A percentile compares a stretch with the other conserved stretches of the same genome.
These are phyloP conservation scores for Tridacna gigas DNA, from an alignment of 2,888 invertebrate genomes.

Conservation along the genomic window DNA sequence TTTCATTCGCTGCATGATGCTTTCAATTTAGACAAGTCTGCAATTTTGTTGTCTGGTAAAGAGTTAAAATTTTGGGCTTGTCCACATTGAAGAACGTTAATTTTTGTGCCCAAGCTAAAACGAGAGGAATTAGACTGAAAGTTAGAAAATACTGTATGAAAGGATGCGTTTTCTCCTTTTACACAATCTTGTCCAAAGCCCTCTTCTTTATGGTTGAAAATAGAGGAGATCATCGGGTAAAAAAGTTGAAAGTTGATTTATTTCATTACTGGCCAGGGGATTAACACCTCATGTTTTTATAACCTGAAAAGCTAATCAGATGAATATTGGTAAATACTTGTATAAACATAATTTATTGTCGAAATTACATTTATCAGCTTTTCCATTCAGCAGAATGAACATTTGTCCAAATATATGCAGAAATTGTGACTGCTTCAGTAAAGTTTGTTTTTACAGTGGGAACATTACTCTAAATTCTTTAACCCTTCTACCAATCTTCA, in stretches of 20 bases:
- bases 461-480: not conserved
- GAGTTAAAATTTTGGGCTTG: too few relatives aligned
- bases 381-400: not conserved
- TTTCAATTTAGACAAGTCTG: too few relatives aligned
- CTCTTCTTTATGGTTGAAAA: not conserved
- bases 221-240: not conserved
- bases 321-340: conserved; percentile 11
- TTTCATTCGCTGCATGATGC: too few relatives aligned
- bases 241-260: not conserved
- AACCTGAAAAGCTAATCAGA: not conserved
- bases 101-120: too few relatives aligned
- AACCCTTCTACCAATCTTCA: too few relatives aligned
- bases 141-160: too few relatives aligned
- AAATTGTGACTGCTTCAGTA: not conserved
- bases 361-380: conserved; percentile 3
- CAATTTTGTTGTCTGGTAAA: too few relatives aligned
- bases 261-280: not conserved
- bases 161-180: not conserved
- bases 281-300: not conserved
- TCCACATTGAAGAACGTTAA: too few relatives aligned
- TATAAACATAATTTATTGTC: conserved; percentile 14
- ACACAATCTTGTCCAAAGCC: not conserved
- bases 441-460: conserved; percentile 7
- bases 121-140: too few relatives aligned
- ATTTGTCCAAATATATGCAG: conserved; percentile 11